These are phyloP conservation scores for Brenthis daphne DNA, from an alignment of 2,888 invertebrate species.

Conservation along the genomic window DNA sequence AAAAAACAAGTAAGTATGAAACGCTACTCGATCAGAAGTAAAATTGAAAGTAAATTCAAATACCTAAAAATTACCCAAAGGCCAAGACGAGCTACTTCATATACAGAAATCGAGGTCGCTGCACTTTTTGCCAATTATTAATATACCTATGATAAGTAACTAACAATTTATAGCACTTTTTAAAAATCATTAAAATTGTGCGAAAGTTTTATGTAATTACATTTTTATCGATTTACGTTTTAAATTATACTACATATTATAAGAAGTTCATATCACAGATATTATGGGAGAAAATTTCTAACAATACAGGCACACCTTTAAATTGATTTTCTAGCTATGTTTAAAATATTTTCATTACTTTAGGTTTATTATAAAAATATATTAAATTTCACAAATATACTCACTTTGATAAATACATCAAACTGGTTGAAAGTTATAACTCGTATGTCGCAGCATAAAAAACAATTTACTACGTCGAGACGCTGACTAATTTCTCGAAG, in stretches of 20 bases:
- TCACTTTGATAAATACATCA: slow-evolving; percentile 3
- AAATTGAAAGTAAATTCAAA: slow-evolving; percentile 43
- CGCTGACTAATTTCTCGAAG: slow-evolving; percentile 77
- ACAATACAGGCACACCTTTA: neutral
- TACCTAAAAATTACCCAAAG: slow-evolving; percentile 37
- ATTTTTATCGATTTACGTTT: slow-evolving; percentile 6
- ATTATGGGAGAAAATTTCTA: neutral
- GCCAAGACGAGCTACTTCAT: slow-evolving; percentile 29
- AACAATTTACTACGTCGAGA: slow-evolving; percentile 53
- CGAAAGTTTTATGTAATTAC: slow-evolving; percentile 1
- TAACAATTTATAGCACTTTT: slow-evolving; percentile 10
- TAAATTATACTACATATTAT: neutral
- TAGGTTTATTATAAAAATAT: neutral
- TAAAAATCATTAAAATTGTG: slow-evolving; percentile 2
- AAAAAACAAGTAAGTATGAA: slow-evolving; percentile 36
- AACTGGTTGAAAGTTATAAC: slow-evolving; percentile 8
- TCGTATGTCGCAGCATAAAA: slow-evolving; percentile 41
- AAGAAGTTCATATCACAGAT: neutral
- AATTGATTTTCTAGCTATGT: neutral
- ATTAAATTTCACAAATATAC: neutral
- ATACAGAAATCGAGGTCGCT: slow-evolving; percentile 30
- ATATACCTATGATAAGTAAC: slow-evolving; percentile 13
- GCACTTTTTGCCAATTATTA: slow-evolving; percentile 27
- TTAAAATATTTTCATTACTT: neutral
- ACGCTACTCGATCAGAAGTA: neutral